These are phyloP conservation scores for Sceloporus undulatus DNA, from an alignment of 2,113 vertebrate species.

Conservation along the genomic window DNA sequence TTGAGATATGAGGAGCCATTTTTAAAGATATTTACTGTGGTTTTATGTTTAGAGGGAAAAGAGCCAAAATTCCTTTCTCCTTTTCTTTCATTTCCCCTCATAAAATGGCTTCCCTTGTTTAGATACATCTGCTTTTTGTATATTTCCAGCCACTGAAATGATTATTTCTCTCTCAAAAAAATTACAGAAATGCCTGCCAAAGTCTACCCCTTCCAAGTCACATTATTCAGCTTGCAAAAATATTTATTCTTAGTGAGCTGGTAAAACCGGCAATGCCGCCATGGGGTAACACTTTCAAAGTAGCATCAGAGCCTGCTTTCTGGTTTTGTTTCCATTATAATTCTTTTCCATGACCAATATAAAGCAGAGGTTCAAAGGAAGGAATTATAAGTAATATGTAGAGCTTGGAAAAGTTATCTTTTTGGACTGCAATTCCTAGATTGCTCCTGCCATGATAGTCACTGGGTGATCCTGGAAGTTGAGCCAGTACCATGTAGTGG, in stretches of 20 bases:
- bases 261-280: not conserved
- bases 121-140: slow-evolving; percentile 3
- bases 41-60: not conserved
- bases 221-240: not conserved
- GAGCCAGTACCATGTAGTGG: no score
- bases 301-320: not conserved
- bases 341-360: not conserved
- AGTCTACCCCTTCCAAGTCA: not conserved
- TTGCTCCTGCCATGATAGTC: not conserved
- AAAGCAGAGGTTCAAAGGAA: not conserved
- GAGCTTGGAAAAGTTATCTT: no score
- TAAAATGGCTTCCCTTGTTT: slow-evolving; percentile 16
- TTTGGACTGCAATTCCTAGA: not conserved
- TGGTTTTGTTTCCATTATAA: not conserved
- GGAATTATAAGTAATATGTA: no score
- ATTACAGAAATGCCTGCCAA: not conserved
- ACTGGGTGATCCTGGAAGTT: no score
- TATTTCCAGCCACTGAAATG: not conserved
- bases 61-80: slow-evolving; percentile 19
- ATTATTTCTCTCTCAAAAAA: not conserved
- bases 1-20: not conserved
- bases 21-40: not conserved
- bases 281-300: not conserved
- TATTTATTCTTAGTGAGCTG: not conserved
- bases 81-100: slow-evolving; percentile 18